Evolutionary conservation across 2,113 vertebrate species (phyloP), one percentile per base, ranked within the genome.

Genomic region (Dasyurus viverrinus): DNA sequence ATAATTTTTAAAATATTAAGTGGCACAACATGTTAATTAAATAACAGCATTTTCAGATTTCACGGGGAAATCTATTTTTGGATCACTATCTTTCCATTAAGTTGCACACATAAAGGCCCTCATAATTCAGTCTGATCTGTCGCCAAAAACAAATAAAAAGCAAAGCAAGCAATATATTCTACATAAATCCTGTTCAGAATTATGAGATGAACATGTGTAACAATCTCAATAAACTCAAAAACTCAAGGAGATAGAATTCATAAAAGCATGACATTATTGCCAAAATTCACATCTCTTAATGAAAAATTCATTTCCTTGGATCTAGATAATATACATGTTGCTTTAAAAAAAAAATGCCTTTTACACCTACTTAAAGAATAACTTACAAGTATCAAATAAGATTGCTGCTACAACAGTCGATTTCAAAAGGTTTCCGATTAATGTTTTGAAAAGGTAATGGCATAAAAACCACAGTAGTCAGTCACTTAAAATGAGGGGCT

Each of bases 191-290:
- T 30, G 16, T 42, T 90, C 47, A 50, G 89, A 90, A 25, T 7
- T n/a, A 42, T 76, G 68, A 76, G 68, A 42, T 76, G 16, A 42
- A 68, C n/a, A 1, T 68, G 14, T 68, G 91, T 89, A 90, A 26
- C 46, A 94, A 50, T 90, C 97, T 96, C 96, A 90, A 96, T 90
- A 93, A 93, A 84, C 30, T 42, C n/a, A 96, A n/a, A 93, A 92
- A 89, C 7, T 76, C 22, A 90, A 94, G 23, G 92, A 57, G 42
- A 91, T 23, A 89, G n/a, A 93, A 96, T 94, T 48, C 47, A 89
- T 12, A 94, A 55, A 93, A 93, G 93, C 90, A 94, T 36, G 91
- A 55, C 89, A 19, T 27, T 91, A 84, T 23, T 24, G 54, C 8
- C 19, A 26, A 96, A 96, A 94, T 54, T 12, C 50, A 90, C 1